These are phyloP conservation scores for Monodelphis domestica DNA, from an alignment of 2,797 vertebrate species.

Conservation along the genomic window DNA sequence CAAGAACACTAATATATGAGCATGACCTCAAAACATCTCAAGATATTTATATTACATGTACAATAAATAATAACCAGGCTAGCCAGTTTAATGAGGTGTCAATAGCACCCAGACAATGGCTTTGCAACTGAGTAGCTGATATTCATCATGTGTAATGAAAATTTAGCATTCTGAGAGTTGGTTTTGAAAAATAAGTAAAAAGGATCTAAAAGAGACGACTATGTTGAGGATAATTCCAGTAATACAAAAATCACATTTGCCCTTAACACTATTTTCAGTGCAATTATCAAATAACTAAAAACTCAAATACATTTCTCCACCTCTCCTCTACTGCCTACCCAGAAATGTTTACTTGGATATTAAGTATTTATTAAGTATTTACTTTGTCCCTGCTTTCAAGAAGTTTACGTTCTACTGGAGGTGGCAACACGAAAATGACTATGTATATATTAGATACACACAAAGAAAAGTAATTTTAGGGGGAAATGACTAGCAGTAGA, in stretches of 20 bases:
- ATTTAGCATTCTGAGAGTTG: not conserved
- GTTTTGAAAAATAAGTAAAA: not conserved
- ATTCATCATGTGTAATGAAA: not conserved
- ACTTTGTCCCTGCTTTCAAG: slow-evolving; percentile 38
- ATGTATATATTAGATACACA: not conserved
- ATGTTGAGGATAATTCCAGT: not conserved
- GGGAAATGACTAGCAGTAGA: not conserved
- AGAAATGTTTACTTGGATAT: not conserved
- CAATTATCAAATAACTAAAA: not conserved
- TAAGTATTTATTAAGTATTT: slow-evolving; percentile 31
- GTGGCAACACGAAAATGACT: not conserved
- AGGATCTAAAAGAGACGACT: not conserved
- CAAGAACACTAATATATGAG: slow-evolving; percentile 4
- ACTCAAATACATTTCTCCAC: not conserved
- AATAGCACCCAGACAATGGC: not conserved
- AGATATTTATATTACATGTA: slow-evolving; percentile 43
- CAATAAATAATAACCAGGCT: slow-evolving; percentile 1
- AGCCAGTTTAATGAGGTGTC: not conserved
- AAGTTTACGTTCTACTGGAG: slow-evolving; percentile 16
- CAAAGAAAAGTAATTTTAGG: not conserved
- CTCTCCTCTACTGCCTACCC: not conserved
- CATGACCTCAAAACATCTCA: slow-evolving; percentile 32
- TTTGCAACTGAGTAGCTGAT: not conserved
- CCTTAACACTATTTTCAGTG: not conserved
- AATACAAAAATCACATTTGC: not conserved